Evolutionary conservation across 2,888 invertebrate genomes (phyloP).

Genomic region (Linnaemya tessellans): DNA sequence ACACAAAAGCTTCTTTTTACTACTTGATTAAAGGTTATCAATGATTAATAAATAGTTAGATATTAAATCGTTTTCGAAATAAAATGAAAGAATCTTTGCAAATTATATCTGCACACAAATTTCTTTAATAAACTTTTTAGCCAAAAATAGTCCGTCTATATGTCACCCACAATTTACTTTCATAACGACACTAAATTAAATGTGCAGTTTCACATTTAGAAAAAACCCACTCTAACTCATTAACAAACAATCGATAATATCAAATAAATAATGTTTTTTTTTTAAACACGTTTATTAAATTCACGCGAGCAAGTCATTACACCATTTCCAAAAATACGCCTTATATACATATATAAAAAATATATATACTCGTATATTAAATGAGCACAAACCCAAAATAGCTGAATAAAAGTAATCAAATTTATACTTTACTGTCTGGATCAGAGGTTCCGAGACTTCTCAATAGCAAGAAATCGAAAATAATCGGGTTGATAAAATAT

Average conservation of each 20-base stretch:
- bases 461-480: too few species aligned
- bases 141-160: background rate
- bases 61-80: background rate
- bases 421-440: too few species aligned
- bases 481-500: too few species aligned
- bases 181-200: background rate
- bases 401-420: too few species aligned
- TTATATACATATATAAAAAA: too few species aligned
- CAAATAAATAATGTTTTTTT: background rate
- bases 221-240: background rate
- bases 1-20: too few species aligned
- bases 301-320: background rate
- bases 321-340: slow-evolving; percentile 2
- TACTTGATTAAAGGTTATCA: too few species aligned
- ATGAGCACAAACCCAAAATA: too few species aligned
- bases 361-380: too few species aligned
- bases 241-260: background rate
- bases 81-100: background rate
- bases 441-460: too few species aligned
- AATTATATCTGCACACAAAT: background rate
- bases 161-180: background rate
- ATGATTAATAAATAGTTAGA: too few species aligned
- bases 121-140: background rate
- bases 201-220: background rate
- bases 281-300: background rate